Evolutionary conservation across 2,888 invertebrate genomes (phyloP).

Genomic region (Agonopterix heracliana): DNA sequence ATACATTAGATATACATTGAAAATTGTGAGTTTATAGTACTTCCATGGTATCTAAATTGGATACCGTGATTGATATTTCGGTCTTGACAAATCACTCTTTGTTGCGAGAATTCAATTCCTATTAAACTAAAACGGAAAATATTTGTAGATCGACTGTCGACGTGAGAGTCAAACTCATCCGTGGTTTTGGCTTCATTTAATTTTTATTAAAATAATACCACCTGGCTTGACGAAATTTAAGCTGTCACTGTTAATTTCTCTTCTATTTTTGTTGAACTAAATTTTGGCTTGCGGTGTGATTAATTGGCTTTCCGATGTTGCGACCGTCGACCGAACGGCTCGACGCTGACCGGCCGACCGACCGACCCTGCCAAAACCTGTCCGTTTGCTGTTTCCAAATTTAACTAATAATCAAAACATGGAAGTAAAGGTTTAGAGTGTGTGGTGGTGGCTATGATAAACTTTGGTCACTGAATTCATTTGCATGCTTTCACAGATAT

Average conservation of each 20-base stretch:
- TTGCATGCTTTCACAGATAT: constrained; percentile 68
- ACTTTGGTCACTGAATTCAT: constrained; percentile 61
- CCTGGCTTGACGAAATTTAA: constrained; percentile 69
- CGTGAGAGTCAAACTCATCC: constrained; percentile 52
- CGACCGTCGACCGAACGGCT: constrained; percentile 24
- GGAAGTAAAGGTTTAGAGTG: constrained; percentile 75
- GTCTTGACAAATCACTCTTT: no score
- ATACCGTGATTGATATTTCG: no score
- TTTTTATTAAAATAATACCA: constrained; percentile 63
- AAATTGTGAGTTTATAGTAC: no score
- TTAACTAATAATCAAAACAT: constrained; percentile 61
- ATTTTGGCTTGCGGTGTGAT: constrained; percentile 73
- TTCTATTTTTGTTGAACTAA: constrained; percentile 62
- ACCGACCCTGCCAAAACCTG: constrained; percentile 31
- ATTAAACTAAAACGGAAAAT: no score
- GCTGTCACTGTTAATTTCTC: constrained; percentile 67
- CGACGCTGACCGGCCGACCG: constrained; percentile 17
- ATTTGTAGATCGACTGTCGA: constrained; percentile 23
- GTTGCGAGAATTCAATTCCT: no score
- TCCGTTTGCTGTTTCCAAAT: constrained; percentile 61
- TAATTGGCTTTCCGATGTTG: constrained; percentile 62
- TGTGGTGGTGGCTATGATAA: constrained; percentile 70
- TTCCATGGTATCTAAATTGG: no score
- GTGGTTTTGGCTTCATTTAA: constrained; percentile 74
- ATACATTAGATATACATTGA: no score